Evolutionary conservation across 1,140 invertebrate species (phyloP), one percentile per base, ranked within the genome.

Genomic region (Magallana gigas): DNA sequence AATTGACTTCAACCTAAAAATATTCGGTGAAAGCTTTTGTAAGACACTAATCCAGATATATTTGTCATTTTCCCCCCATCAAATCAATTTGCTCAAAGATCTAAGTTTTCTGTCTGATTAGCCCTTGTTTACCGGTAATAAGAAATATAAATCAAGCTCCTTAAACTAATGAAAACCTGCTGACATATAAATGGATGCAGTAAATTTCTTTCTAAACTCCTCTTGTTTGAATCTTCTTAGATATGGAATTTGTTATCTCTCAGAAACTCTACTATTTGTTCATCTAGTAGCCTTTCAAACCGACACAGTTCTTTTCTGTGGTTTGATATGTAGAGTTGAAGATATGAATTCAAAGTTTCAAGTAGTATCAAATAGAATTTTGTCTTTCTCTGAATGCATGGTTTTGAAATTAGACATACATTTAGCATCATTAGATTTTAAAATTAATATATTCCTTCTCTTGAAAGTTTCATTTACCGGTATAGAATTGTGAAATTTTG

Each of bases 181-280:
- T 36, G 68, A 36, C 68, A 76, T 29, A 76, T 29, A 29, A 29
- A 76, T 8, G 68, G 23, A 48, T 76, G 68, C 68, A 36, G 23
- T 76, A 76, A 76, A 76, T 76, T 12, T 76, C 23, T 71, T 64
- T 18, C 60, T 64, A n/a, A 18, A 64, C 16, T 64, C 8, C 60
- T 18, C 11, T 71, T 36, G 29, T 23, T 71, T 71, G 18, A 71
- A 23, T 71, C 29, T 71, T 71, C 18, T 23, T 76, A 36, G 68
- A 76, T 12, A 12, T 4, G 23, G 68, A 76, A 76, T 12, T 29
- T 76, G 23, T 76, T 29, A 29, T 76, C 68, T 76, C 12, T 2
- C 68, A 76, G 68, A 29, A 76, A 76, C 23, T 48, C 36, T 48
- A 48, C 23, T 16, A 64, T 76, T 76, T 29, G 29, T 18, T 29